Conservation (phyloP, 1,140 invertebrate genomes). For the Calycopis cecrops region DNA sequence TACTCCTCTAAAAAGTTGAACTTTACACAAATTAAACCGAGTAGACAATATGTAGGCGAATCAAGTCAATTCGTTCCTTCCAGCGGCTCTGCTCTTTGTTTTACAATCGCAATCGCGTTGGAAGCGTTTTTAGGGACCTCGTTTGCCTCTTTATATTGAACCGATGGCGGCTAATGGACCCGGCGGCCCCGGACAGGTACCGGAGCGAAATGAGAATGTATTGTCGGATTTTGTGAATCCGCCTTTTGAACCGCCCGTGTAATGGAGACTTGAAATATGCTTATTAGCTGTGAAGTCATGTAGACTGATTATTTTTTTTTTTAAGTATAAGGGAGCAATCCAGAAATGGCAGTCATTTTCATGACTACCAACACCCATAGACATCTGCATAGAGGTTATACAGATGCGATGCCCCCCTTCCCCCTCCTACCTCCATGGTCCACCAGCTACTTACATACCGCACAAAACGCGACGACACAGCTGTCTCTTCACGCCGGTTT, state of each 20-base stretch:
- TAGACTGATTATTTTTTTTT: too few relatives aligned
- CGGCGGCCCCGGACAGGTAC: constrained; percentile 14
- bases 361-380: too few relatives aligned
- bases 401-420: too few relatives aligned
- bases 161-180: constrained; percentile 18
- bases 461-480: too few relatives aligned
- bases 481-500: too few relatives aligned
- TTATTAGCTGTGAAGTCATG: neutral
- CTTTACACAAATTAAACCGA: neutral
- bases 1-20: too few relatives aligned
- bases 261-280: constrained; percentile 18
- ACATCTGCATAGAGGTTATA: too few relatives aligned
- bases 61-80: neutral
- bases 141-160: constrained; percentile 20
- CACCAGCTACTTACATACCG: too few relatives aligned
- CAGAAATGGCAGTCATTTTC: too few relatives aligned
- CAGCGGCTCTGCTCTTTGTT: neutral
- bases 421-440: too few relatives aligned
- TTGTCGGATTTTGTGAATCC: constrained; percentile 28
- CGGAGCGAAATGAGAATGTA: constrained; percentile 18
- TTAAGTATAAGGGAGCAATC: too few relatives aligned
- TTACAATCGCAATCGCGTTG: neutral
- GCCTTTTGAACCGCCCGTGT: constrained; percentile 38
- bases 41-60: neutral
- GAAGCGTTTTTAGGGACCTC: constrained; percentile 15